Base-by-base conservation (phyloP, 1,140 invertebrate genomes). In the Contarinia nasturtii region DNA sequence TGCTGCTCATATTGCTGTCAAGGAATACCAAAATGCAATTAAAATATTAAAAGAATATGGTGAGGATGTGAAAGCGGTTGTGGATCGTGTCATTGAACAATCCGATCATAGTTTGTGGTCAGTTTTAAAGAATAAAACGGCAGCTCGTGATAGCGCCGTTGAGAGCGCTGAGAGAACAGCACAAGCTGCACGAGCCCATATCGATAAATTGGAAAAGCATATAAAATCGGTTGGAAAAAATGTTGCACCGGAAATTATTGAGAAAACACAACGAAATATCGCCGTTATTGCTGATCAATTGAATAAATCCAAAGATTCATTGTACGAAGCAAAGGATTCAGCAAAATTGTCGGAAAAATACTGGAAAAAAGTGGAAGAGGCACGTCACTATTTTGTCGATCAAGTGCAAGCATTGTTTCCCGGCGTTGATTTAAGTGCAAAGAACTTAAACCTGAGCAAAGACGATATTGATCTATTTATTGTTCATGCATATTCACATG, bases 361-460 rank as follows among this genome's bases (percentile, higher is more conserved):
- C 52, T 82, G 79, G 80, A 72, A 72, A 18, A 77, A 72, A 62
- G 71, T 82, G 15, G 74, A 79, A 51, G 56, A 68, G n/a, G 79
- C 81, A 3, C 67, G 82, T 1, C 71, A 72, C 49, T 70, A 76
- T 52, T 85, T 82, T 50, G 68, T 77, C 46, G 73, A 82, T 14
- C 80, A 86, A 61, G 63, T 86, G 34, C 71, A 80, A 57, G 74
- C 73, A 44, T 57, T 86, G 7, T 83, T 83, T 57, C 80, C 82
- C 0, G 73, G 72, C 33, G 62, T 83, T 1, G 75, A 81, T 54
- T 65, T 84, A 18, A 54, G 67, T 1, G 72, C 80, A 0, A 74
- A 78, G 50, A 70, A 76, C 43, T 54, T 82, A n/a, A 68, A 73
- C 12, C 52, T 82, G 10, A 64, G 61, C 8, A 71, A 72, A 33